Evolutionary conservation across 1,140 invertebrate species (phyloP).

Genomic region (Drosophila lowei): DNA sequence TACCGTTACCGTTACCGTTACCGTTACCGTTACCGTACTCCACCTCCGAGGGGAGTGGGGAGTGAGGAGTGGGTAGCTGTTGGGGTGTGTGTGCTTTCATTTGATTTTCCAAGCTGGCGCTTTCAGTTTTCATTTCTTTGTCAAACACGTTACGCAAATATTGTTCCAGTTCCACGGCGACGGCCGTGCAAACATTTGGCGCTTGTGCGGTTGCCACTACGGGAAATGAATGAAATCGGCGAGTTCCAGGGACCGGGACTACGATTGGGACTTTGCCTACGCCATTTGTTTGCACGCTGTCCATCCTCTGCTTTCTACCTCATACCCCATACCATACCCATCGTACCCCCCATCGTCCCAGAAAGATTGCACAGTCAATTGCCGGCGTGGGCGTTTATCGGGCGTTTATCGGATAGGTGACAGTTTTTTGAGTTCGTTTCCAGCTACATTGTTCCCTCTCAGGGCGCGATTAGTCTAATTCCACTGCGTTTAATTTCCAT

Average conservation of each 20-base stretch:
- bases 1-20: neutral
- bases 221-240: slow-evolving; percentile 33
- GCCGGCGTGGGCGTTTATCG: too few species aligned
- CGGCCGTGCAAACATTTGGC: slow-evolving; percentile 68
- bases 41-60: neutral
- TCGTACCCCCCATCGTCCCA: too few species aligned
- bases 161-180: slow-evolving; percentile 76
- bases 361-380: neutral
- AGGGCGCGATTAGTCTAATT: too few species aligned
- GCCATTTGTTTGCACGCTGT: slow-evolving; percentile 41
- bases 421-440: too few species aligned
- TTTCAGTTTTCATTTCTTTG: slow-evolving; percentile 82
- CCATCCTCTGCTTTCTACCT: slow-evolving; percentile 15
- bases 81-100: slow-evolving; percentile 52
- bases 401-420: too few species aligned
- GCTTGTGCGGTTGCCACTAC: slow-evolving; percentile 57
- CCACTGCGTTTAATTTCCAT: too few species aligned
- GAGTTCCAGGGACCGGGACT: slow-evolving; percentile 4
- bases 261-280: slow-evolving; percentile 33
- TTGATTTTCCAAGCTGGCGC: slow-evolving; percentile 81
- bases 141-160: slow-evolving; percentile 82
- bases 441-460: too few species aligned
- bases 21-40: neutral
- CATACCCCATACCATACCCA: neutral
- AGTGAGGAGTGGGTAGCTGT: neutral